Base-by-base conservation (phyloP, 92 coral and sea anemone species). In the Nematostella vectensis region DNA sequence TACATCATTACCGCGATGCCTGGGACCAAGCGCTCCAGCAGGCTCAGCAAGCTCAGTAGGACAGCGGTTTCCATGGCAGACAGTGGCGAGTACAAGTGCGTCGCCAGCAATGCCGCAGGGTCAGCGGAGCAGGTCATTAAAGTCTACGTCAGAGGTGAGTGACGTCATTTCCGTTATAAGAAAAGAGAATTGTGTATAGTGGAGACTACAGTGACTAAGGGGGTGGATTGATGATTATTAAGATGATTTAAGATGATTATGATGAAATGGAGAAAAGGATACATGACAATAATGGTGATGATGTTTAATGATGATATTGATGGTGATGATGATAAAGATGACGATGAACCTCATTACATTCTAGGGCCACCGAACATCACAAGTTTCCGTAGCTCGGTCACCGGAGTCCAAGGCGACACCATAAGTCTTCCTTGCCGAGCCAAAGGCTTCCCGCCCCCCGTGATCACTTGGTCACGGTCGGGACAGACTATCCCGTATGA, bases 81-180 rank as follows among this genome's bases (percentile, higher is more conserved):
- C 57, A 78, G 83, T 54, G 99, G 99, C 21, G 63, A 55, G 21
- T 93, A 93, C 70, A 81, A 74, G 40, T 93, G 99, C 24, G 73
- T 66, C 17, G 83, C 93, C 3, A 77, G 79, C 29, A 93, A 82
- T 59, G 57, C 51, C 39, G 99, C 85, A 11, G 94, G 94, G 8
- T 74, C 76, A 2, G 72, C 80, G 2, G 78, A 76, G 11, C 80
- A 81, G 59, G 83, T 65, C 22, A 85, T 85, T 18, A 63, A n/a
- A 22, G 81, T 93, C 25, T 63, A 62, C 42, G 83, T 93, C 13
- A 68, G 69, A 54, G 99, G 99, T 93, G 45, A 48, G 59, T 63
- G n/a, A n/a, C n/a, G n/a, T n/a, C n/a, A n/a, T n/a, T n/a, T n/a
- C 4, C 13, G 24, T 6, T 10, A 18, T 18, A n/a, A n/a, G n/a